Evolutionary conservation across 2,113 vertebrate species (phyloP).

Genomic region (Ailuropoda melanoleuca): DNA sequence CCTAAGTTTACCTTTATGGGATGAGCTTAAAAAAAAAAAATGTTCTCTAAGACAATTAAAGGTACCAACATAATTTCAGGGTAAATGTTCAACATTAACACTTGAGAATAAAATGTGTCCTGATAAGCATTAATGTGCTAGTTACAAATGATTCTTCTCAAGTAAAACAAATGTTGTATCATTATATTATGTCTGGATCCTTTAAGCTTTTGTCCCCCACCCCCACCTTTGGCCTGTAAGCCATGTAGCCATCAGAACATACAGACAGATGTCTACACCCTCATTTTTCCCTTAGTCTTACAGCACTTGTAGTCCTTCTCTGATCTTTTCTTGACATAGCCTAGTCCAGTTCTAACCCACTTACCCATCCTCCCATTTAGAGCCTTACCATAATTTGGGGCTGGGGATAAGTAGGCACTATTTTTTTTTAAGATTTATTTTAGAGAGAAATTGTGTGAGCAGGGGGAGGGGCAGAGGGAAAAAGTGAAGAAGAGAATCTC

Average conservation of each 20-base stretch:
- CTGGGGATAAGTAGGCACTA: background rate
- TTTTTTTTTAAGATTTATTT: background rate
- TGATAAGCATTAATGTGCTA: background rate
- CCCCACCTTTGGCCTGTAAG: background rate
- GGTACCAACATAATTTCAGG: conserved; percentile 32
- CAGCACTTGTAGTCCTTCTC: background rate
- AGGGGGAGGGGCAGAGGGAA: background rate
- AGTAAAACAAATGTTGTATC: background rate
- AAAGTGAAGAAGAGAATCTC: background rate
- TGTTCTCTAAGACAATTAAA: background rate
- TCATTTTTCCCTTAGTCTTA: background rate
- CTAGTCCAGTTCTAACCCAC: background rate
- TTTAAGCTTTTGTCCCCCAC: accelerated
- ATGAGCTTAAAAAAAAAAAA: background rate
- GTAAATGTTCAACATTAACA: background rate
- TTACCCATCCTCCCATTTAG: background rate
- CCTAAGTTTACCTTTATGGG: background rate
- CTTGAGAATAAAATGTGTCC: conserved; percentile 5
- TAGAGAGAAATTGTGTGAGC: background rate
- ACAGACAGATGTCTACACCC: background rate
- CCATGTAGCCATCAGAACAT: background rate
- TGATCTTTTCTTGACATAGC: background rate
- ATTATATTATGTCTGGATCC: no score
- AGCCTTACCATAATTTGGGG: background rate
- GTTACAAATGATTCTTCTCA: background rate